Conservation (phyloP, 1,140 invertebrate species). For the Diorhabda sublineata region DNA sequence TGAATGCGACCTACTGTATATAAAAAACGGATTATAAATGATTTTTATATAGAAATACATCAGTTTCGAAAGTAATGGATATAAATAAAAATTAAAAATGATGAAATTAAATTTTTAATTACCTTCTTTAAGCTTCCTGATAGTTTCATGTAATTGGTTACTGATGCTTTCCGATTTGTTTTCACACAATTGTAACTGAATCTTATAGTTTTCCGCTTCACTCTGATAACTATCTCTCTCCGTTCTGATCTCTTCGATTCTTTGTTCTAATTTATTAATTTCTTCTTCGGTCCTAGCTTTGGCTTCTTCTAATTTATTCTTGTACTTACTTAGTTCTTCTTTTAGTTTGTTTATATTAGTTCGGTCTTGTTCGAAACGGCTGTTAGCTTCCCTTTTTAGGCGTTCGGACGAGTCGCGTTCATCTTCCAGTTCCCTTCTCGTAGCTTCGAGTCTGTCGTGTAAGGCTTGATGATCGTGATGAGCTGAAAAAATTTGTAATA, state of each 20-base stretch:
- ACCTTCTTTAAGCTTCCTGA: conserved; percentile 75
- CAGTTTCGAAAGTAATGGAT: no score
- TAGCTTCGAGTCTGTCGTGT: conserved; percentile 66
- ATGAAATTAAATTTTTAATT: conserved; percentile 17
- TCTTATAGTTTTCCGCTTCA: conserved; percentile 70
- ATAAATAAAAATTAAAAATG: not conserved
- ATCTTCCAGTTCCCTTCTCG: conserved; percentile 64
- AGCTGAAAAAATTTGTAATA: conserved; percentile 49
- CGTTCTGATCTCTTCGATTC: conserved; percentile 63
- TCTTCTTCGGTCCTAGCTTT: conserved; percentile 68
- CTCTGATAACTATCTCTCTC: conserved; percentile 66
- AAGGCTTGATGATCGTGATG: conserved; percentile 83
- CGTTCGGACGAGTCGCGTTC: conserved; percentile 68
- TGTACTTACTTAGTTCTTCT: conserved; percentile 66
- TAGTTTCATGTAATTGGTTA: conserved; percentile 70
- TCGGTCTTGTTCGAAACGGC: conserved; percentile 68
- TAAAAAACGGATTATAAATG: not conserved
- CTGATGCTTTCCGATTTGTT: conserved; percentile 70
- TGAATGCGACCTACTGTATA: no score
- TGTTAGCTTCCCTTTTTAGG: conserved; percentile 61
- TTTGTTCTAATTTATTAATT: conserved; percentile 62
- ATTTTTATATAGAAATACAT: not conserved
- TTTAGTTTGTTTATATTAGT: conserved; percentile 65
- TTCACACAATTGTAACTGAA: conserved; percentile 71
- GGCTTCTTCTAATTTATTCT: conserved; percentile 63